Evolutionary conservation across 2,888 invertebrate genomes (phyloP), one percentile per base, ranked within the genome.

Genomic region (Nysson spinosus): DNA sequence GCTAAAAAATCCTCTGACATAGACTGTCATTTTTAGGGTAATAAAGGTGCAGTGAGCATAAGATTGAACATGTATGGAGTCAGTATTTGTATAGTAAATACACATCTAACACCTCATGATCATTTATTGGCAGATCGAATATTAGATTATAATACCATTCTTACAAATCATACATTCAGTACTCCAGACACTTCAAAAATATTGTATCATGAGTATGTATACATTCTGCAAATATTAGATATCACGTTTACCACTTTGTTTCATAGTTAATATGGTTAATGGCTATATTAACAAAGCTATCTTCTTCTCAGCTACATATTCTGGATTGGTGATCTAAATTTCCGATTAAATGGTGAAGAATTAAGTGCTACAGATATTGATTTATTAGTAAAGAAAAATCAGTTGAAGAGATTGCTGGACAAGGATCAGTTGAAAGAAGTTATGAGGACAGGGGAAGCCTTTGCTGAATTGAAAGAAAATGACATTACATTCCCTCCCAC

Each of bases 31-130:
- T 42, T 89, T 19, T 86, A 96, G 96, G 98, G 98, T 20, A 98
- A 97, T 88, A 98, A 98, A 89, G 98, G 98, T 14, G 97, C 95
- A 2, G 95, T 97, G 0, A 96, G 95, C 83, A 90, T 97, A 49
- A 90, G 98, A 57, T 91, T 98, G 81, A 94, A 93, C 79, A 90
- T 96, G 24, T 95, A 96, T 83, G 97, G 97, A 1, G 94, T 95
- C 80, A 96, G 95, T 0, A 84, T 97, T 47, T 95, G 96, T 82
- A 91, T 97, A 54, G 93, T 98, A 5, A 97, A 97, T 85, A 92
- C 94, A 40, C 98, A 98, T 87, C 88, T 98, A 74, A 94, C 96
- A 1, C 95, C 98, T 2, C 97, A 98, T 83, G 95, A 96, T 83
- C 92, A 95, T 75, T 90, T 94, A 70, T 88, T 96, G 47, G 91